Evolutionary conservation across 2,113 vertebrate genomes (phyloP).

Genomic region (Scatophagus argus): DNA sequence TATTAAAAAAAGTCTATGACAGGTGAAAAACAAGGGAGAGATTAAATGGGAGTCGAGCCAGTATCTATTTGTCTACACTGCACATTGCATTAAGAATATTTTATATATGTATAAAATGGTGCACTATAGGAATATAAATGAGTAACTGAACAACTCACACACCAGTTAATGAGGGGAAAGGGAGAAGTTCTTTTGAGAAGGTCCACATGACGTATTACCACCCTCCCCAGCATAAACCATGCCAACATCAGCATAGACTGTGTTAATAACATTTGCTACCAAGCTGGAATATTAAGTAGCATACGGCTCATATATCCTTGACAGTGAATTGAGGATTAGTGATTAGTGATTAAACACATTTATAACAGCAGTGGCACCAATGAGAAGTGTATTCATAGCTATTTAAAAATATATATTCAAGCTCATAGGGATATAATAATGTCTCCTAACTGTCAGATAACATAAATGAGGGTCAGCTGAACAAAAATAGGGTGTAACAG

Average conservation of each 20-base stretch:
- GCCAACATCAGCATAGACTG: conserved; percentile 55
- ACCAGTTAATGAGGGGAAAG: conserved; percentile 59
- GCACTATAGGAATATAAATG: conserved; percentile 55
- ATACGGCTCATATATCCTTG: conserved; percentile 26
- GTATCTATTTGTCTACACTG: conserved; percentile 63
- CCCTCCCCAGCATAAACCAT: conserved; percentile 52
- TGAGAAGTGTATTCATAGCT: conserved; percentile 1
- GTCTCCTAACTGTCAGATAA: conserved; percentile 4
- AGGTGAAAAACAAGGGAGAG: conserved; percentile 62
- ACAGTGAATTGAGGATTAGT: conserved; percentile 33
- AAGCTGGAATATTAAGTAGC: conserved; percentile 54
- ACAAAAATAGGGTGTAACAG: conserved; percentile 1
- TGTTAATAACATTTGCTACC: conserved; percentile 56
- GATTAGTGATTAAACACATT: conserved; percentile 35
- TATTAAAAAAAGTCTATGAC: conserved; percentile 81
- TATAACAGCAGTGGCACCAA: conserved; percentile 22
- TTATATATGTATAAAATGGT: conserved; percentile 41
- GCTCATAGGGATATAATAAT: conserved; percentile 7
- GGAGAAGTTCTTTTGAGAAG: conserved; percentile 44
- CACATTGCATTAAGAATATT: conserved; percentile 55
- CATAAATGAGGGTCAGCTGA: not conserved
- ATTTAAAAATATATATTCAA: conserved; percentile 19
- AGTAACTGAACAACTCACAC: conserved; percentile 49
- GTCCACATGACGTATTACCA: conserved; percentile 45
- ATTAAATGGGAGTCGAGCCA: conserved; percentile 58